Evolutionary conservation across 2,888 invertebrate species (phyloP), one percentile per base, ranked within the genome.

Genomic region (Lobophora halterata): DNA sequence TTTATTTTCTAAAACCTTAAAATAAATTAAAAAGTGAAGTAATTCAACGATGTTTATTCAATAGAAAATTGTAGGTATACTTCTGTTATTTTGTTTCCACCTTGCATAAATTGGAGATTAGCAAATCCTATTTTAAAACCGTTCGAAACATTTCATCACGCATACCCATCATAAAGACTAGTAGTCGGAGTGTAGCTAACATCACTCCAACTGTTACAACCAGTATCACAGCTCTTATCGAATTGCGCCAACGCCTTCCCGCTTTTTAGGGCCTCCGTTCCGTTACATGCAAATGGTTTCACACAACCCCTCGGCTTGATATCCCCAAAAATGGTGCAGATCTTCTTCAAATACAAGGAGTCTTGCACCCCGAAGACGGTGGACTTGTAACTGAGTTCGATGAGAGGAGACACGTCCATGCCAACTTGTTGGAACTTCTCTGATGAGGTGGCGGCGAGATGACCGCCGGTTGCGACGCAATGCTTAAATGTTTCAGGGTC

Each of bases 311-410:
- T 51, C 0, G 76, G 76, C 1, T 48, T 42, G 8, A 60, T 50
- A 3, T 68, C 65, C 0, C 67, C 67, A 18, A 73, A 76, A n/a
- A 73, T 61, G 0, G 69, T 65, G 41, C 75, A 76, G 5, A 74
- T 70, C 31, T 73, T 70, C 51, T 68, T 64, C 17, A 76, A 44
- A 17, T 64, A 72, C 58, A 58, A 67, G 0, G 27, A 44, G 23
- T 67, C 71, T 2, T 62, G 51, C 0, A 71, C 47, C 7, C 31
- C 34, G 11, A 44, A 44, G 12, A 48, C 29, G 2, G 48, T 48
- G n/a, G 38, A 44, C 8, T 18, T 32, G 1, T 44, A 38, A 1
- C 38, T 44, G 5, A 48, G 38, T n/a, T 41, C 41, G 3, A 48
- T 26, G 0, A 44, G 20, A 4, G 48, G 48, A 1, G 48, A 44